Conservation (phyloP, 2,113 vertebrate genomes). For the Oncorhynchus keta region DNA sequence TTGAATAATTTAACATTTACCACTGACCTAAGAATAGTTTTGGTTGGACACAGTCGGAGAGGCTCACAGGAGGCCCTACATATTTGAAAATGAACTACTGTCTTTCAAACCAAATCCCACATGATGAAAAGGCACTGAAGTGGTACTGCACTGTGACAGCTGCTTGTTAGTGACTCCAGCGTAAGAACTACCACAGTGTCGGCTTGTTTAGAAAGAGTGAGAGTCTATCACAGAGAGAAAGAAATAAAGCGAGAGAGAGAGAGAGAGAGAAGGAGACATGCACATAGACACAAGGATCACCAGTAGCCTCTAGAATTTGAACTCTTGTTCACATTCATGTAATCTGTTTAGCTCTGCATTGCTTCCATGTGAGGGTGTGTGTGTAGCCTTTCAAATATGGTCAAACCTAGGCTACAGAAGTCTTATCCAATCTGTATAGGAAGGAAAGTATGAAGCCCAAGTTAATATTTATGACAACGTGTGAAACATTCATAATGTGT, state of each 20-base stretch:
- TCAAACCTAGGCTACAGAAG: slow-evolving; percentile 50
- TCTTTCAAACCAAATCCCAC: slow-evolving; percentile 60
- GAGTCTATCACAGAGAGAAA: slow-evolving; percentile 11
- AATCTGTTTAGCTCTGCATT: slow-evolving; percentile 64
- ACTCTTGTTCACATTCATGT: slow-evolving; percentile 57
- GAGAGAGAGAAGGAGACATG: neutral
- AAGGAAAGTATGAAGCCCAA: neutral
- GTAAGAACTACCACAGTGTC: slow-evolving; percentile 47
- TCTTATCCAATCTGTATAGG: slow-evolving; percentile 38
- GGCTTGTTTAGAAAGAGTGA: slow-evolving; percentile 13
- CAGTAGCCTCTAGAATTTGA: slow-evolving; percentile 55
- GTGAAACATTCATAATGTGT: slow-evolving; percentile 47
- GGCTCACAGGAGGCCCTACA: slow-evolving; percentile 33
- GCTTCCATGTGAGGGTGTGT: slow-evolving; percentile 53
- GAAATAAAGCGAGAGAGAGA: slow-evolving; percentile 6
- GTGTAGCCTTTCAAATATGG: slow-evolving; percentile 54
- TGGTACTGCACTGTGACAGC: slow-evolving; percentile 64
- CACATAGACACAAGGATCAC: slow-evolving; percentile 48
- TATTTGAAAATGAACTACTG: slow-evolving; percentile 61
- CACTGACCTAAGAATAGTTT: slow-evolving; percentile 42
- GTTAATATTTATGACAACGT: slow-evolving; percentile 53
- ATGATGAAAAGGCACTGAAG: slow-evolving; percentile 63
- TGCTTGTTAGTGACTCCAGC: slow-evolving; percentile 68
- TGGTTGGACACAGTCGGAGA: slow-evolving; percentile 45
- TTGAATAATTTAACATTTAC: slow-evolving; percentile 52